Conservation (phyloP, 2,888 invertebrate species). For the Drosophila mayaguana region DNA sequence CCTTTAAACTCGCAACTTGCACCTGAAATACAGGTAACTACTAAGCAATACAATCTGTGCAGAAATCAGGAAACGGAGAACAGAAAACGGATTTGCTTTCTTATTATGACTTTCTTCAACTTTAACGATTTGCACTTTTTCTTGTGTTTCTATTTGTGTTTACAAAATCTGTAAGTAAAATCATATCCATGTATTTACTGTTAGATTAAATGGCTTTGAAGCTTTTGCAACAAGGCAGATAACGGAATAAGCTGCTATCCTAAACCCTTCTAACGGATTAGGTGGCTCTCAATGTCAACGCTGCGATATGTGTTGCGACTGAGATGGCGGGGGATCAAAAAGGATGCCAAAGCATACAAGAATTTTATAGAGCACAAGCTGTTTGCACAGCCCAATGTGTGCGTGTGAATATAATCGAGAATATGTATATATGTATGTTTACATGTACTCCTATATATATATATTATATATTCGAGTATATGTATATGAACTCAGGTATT, state of each 20-base stretch:
- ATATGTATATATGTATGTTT: constrained; percentile 3
- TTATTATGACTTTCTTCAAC: not conserved
- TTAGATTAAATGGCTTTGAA: constrained; percentile 37
- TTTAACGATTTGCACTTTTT: not conserved
- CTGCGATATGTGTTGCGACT: constrained; percentile 37
- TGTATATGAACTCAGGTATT: constrained; percentile 17
- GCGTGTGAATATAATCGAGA: constrained; percentile 22
- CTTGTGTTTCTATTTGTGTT: not conserved
- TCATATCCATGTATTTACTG: constrained; percentile 24
- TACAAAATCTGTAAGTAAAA: not conserved
- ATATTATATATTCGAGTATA: constrained; percentile 5
- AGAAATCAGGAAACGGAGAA: not conserved
- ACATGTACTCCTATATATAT: constrained; percentile 11
- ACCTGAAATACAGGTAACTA: not conserved
- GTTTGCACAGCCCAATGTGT: constrained; percentile 36
- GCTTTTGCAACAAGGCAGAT: constrained; percentile 35
- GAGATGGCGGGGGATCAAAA: constrained; percentile 64
- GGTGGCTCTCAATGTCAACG: constrained; percentile 33
- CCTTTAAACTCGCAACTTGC: too few species aligned
- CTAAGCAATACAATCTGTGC: not conserved
- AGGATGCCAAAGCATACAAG: constrained; percentile 54
- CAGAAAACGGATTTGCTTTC: not conserved
- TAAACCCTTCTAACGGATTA: constrained; percentile 53
- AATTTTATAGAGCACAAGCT: constrained; percentile 53
- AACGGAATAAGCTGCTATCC: constrained; percentile 22